Conservation (phyloP, 2,888 invertebrate species). For the Gryllus longicercus region DNA sequence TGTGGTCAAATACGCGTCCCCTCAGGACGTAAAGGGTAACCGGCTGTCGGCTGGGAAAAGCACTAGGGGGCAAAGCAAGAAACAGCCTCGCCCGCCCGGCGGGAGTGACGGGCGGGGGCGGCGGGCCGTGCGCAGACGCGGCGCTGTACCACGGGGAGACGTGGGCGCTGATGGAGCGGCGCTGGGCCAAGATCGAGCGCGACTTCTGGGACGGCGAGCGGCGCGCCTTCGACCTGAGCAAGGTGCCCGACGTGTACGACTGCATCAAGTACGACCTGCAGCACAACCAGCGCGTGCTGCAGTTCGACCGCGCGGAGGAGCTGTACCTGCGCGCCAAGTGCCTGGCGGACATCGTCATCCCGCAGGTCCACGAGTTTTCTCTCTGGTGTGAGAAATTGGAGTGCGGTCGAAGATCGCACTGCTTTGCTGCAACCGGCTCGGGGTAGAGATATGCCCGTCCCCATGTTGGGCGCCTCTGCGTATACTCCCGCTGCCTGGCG, state of each 20-base stretch:
- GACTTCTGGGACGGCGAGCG: not conserved
- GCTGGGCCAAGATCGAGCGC: not conserved
- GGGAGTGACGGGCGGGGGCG: no score
- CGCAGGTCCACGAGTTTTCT: not conserved
- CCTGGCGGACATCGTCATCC: not conserved
- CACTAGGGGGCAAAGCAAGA: no score
- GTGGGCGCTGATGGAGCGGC: not conserved
- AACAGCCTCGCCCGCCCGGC: no score
- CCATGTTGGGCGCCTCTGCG: no score
- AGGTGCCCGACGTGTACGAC: not conserved
- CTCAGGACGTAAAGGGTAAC: no score
- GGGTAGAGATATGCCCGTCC: no score
- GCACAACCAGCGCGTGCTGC: not conserved
- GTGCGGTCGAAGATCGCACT: no score
- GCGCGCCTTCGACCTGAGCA: not conserved
- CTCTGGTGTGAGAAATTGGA: no score
- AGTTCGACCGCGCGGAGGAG: not conserved
- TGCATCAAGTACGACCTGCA: conserved; percentile 6
- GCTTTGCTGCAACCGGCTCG: no score
- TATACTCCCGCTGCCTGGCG: no score
- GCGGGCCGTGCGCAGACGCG: not conserved
- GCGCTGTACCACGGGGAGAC: not conserved
- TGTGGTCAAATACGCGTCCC: no score
- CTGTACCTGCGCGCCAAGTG: conserved; percentile 6
- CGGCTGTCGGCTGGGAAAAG: no score